phyloP scores from a whole-genome alignment of 2,113 vertebrate species.

The Myiozetetes cayanensis region DNA sequence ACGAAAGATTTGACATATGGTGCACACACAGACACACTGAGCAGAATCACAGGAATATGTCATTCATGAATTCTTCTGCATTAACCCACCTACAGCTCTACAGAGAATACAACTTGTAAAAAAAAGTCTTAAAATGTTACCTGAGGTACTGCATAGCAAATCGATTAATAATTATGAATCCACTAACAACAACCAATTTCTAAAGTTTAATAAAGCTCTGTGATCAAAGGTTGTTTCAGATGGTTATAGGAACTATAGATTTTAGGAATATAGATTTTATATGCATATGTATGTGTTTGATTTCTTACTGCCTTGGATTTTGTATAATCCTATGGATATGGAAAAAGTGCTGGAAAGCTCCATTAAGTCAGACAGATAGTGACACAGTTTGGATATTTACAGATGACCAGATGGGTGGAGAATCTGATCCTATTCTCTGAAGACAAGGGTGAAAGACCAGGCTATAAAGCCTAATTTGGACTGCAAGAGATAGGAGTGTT shows the following conservation, averaged over 20 bases:
- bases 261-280: neutral
- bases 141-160: neutral
- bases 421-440: neutral
- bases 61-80: neutral
- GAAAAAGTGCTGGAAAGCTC: neutral
- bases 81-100: neutral
- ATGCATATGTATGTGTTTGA: neutral
- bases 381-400: neutral
- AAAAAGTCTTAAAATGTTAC: neutral
- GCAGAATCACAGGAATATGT: neutral
- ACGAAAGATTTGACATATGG: rapidly evolving
- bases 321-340: neutral
- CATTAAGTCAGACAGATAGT: neutral
- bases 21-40: rapidly evolving
- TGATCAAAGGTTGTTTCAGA: neutral
- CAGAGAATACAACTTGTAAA: neutral
- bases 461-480: neutral
- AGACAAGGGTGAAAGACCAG: neutral
- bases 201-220: neutral
- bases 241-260: neutral
- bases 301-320: neutral
- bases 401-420: neutral
- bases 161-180: neutral
- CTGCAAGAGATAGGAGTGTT: neutral
- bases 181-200: neutral